Conservation (phyloP, 2,797 vertebrate species). For the Micropoecilia bifurca region DNA sequence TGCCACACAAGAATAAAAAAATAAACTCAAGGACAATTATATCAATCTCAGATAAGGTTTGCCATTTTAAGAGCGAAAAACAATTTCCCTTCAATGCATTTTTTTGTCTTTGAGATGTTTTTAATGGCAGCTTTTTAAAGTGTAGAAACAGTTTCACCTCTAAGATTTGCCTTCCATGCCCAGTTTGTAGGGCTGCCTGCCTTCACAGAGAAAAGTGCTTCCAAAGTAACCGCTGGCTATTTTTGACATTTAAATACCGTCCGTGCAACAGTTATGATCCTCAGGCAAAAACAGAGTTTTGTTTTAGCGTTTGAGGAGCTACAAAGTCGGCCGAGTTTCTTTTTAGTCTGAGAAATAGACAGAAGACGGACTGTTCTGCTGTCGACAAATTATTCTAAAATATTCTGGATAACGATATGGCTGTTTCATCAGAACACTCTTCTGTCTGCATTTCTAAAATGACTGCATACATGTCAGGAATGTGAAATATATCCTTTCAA, state of each 20-base stretch:
- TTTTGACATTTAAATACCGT: conserved; percentile 54
- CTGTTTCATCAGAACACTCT: conserved; percentile 13
- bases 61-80: not conserved
- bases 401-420: conserved; percentile 13
- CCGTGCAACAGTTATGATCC: conserved; percentile 42
- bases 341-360: conserved; percentile 8
- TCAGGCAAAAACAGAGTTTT: conserved; percentile 27
- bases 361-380: conserved; percentile 7
- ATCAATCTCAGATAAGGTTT: not conserved
- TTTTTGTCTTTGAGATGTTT: conserved; percentile 9
- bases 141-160: conserved; percentile 26
- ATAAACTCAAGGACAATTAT: not conserved
- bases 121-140: conserved; percentile 29
- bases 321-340: conserved; percentile 27
- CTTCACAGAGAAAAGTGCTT: conserved; percentile 43
- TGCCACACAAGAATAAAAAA: not conserved
- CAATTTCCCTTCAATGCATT: not conserved
- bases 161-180: conserved; percentile 19
- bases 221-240: conserved; percentile 48
- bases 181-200: conserved; percentile 29
- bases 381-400: conserved; percentile 7
- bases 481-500: conserved; percentile 7
- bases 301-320: conserved; percentile 48
- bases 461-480: not conserved
- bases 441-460: conserved; percentile 6